Percentiles rank a stretch among this genome's conserved stretches.
These are phyloP conservation scores for Mythimna loreyi DNA, from an alignment of 2,888 invertebrate species.

Conservation along the genomic window DNA sequence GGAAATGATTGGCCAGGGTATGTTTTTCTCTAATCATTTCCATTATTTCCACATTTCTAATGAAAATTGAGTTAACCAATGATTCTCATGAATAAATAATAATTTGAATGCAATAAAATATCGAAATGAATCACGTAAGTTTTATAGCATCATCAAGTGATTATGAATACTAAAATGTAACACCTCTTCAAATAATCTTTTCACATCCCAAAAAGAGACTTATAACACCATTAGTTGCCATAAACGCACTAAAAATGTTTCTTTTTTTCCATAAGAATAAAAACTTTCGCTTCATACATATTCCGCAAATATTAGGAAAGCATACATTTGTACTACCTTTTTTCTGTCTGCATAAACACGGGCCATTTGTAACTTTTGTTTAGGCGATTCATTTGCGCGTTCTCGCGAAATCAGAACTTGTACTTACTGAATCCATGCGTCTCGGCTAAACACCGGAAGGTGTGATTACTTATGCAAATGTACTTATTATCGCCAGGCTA, in stretches of 20 bases:
- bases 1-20: background rate
- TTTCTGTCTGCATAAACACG: constrained; percentile 20
- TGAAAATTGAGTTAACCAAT: background rate
- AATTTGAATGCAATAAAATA: background rate
- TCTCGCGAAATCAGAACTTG: constrained; percentile 33
- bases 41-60: no score
- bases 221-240: constrained; percentile 30
- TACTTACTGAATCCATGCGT: constrained; percentile 27
- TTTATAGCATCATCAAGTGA: background rate
- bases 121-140: background rate
- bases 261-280: constrained; percentile 32
- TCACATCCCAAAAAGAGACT: constrained; percentile 9
- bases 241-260: constrained; percentile 26
- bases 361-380: constrained; percentile 43
- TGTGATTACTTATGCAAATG: constrained; percentile 35
- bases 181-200: constrained; percentile 31
- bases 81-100: no score
- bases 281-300: constrained; percentile 51
- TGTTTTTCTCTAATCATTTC: no score
- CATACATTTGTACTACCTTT: constrained; percentile 18
- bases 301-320: constrained; percentile 53
- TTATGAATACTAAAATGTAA: constrained; percentile 26
- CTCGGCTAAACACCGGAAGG: constrained; percentile 32
- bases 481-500: constrained; percentile 8
- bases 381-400: constrained; percentile 31